Base-by-base conservation (phyloP, 2,888 invertebrate genomes). In the Lepetodrilus schrolli region DNA sequence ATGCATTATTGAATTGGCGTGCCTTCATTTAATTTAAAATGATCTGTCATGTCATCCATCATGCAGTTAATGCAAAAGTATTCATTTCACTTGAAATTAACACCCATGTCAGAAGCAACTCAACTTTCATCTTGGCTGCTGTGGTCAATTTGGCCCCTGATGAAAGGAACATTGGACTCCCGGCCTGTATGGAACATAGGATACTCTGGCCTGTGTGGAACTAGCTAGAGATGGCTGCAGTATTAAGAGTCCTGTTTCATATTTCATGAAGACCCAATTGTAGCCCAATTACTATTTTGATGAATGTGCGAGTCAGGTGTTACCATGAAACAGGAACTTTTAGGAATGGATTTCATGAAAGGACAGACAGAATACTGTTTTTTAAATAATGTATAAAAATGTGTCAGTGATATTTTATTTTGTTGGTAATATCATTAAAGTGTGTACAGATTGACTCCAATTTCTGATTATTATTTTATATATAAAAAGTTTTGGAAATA, bases 21-120 rank as follows among this genome's bases (percentile, higher is more conserved):
- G 58, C 30, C 58, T 58, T 30, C n/a, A 30, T 58, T 58, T 58
- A 58, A 58, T 58, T 58, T 58, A 58, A 34, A 58, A 58, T 30
- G 58, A 58, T 30, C 58, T 34, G 30, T 58, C 58, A 21, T 58
- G 34, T 30, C 17, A 58, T 58, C 58, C 26, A 58, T 58, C 58
- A 58, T 58, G 34, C 58, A 58, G 58, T 58, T 58, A 58, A 58
- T 58, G 58, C 58, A 58, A 34, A 58, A 58, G 58, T 58, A 58
- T 58, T 58, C 58, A 58, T 58, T 58, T 58, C 58, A 58, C 58
- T 58, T 30, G 58, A 58, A 58, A 58, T 58, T 58, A 58, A 58
- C 58, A 58, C 58, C 58, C 58, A 58, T 58, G 58, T 58, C 58
- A 58, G 30, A 30, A 34, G 26, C 58, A 58, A 58, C 58, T 58